These are phyloP conservation scores for Agriopis aurantiaria DNA, from an alignment of 2,888 invertebrate genomes.

Conservation along the genomic window DNA sequence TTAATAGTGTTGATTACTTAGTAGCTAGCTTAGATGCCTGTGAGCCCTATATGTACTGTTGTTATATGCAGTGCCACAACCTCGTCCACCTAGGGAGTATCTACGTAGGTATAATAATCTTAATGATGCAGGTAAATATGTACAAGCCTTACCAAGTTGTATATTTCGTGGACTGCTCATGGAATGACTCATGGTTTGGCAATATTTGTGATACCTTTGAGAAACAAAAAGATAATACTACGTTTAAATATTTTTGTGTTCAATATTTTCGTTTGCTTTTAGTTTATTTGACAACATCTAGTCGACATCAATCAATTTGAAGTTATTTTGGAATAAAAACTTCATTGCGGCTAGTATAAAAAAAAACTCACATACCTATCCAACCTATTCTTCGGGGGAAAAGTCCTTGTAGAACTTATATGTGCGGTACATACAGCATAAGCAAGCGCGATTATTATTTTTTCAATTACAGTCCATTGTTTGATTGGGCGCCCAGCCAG, in stretches of 20 bases:
- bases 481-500: conserved; percentile 40
- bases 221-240: conserved; percentile 20
- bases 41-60: too few species aligned
- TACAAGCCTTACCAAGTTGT: conserved; percentile 67
- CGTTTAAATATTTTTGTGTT: conserved; percentile 16
- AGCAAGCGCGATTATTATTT: conserved; percentile 10
- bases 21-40: too few species aligned
- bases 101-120: too few species aligned
- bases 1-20: too few species aligned
- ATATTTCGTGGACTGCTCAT: conserved; percentile 82
- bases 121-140: neutral
- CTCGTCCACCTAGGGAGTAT: too few species aligned
- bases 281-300: conserved; percentile 22
- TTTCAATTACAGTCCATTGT: conserved; percentile 43
- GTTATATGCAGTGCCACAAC: too few species aligned
- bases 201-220: conserved; percentile 22
- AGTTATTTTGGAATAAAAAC: neutral
- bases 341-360: neutral
- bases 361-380: neutral
- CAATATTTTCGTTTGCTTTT: conserved; percentile 14
- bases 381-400: neutral
- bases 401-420: neutral
- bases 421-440: conserved; percentile 8
- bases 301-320: conserved; percentile 7
- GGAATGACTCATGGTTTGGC: conserved; percentile 73